A percentile compares a stretch with the other conserved stretches of the same genome.
phyloP scores from a whole-genome alignment of 37 sponge, comb jelly and placozoan species.

The Chondrilla cf. caribensis region DNA sequence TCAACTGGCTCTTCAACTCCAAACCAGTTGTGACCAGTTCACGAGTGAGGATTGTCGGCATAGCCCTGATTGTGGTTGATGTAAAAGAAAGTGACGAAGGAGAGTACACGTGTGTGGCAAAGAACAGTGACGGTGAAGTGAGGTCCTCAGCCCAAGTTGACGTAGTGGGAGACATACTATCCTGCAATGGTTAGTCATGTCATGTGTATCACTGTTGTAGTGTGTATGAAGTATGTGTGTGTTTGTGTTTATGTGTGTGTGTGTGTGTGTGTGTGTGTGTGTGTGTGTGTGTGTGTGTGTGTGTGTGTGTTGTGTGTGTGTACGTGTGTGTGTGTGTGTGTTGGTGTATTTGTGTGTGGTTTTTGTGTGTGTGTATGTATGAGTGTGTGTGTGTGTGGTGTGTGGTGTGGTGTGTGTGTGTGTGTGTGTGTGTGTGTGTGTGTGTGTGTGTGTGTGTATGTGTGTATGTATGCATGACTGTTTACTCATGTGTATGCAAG shows the following conservation, averaged over 20 bases:
- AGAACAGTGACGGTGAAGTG: conserved; percentile 24
- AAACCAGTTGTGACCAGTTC: neutral
- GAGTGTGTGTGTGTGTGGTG: no score
- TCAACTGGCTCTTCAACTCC: conserved; percentile 11
- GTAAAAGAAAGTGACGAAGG: conserved; percentile 49
- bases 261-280: no score
- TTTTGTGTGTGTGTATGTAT: neutral
- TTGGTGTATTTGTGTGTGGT: neutral
- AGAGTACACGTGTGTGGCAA: conserved; percentile 55
- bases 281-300: no score
- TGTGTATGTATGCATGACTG: neutral
- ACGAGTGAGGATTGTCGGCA: neutral
- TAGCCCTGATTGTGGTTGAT: conserved; percentile 18
- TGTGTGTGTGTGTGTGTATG: neutral
- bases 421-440: neutral
- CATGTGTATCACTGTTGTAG: no score
- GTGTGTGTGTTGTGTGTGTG: no score
- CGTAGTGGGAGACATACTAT: conserved; percentile 38
- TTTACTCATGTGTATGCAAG: neutral
- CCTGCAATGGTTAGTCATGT: conserved; percentile 46
- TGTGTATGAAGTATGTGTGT: no score
- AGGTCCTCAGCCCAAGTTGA: conserved; percentile 33
- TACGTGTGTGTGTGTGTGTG: neutral
- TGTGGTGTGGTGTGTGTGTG: neutral
- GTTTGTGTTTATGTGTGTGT: neutral